Evolutionary conservation across 2,797 vertebrate species (phyloP), one percentile per base, ranked within the genome.

Genomic region (Premnoplex brunnescens): DNA sequence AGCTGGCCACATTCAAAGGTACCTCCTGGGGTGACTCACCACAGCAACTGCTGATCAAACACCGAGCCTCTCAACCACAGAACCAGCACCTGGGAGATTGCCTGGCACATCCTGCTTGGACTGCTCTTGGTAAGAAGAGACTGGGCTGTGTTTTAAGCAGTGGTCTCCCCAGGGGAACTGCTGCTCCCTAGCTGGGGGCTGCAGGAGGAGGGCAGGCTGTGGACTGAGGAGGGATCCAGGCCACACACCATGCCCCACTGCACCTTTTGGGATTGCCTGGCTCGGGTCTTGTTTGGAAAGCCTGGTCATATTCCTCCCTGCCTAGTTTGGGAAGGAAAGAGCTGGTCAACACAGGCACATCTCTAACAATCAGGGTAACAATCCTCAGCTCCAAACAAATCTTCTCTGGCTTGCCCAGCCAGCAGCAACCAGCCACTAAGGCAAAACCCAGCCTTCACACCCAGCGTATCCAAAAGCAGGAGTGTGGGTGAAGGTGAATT

Each of bases 201-300:
- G 30, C 4, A 22, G 6, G 18, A 85, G 22, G 17, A 64, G 68
- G 44, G 74, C 9, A 43, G 4, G 13, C 43, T 24, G 37, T 6
- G 46, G 56, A 28, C 10, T 12, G 51, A 55, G 28, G 39, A 66
- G 8, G n/a, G 55, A 76, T 55, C 5, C 36, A 77, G 43, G 36
- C 68, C 71, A 60, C 72, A 23, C 0, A 0, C 6, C 1, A 0
- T 19, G 51, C 41, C 41, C 66, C 74, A 52, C 3, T 0, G 0
- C 14, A 64, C 22, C 41, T 76, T 62, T 23, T 5, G 9, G 54
- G 44, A 34, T 76, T 2, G 14, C 32, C 71, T 73, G 58, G 46
- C 30, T 92, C 2, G 0, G 0, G 1, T 43, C 56, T 67, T 23
- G 26, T 13, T 68, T 66, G 71, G 51, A 69, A 91, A 89, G 39